A percentile compares a stretch with the other conserved stretches of the same genome.
These are phyloP conservation scores for Hemaris fuciformis DNA, from an alignment of 2,888 invertebrate genomes.

Conservation along the genomic window DNA sequence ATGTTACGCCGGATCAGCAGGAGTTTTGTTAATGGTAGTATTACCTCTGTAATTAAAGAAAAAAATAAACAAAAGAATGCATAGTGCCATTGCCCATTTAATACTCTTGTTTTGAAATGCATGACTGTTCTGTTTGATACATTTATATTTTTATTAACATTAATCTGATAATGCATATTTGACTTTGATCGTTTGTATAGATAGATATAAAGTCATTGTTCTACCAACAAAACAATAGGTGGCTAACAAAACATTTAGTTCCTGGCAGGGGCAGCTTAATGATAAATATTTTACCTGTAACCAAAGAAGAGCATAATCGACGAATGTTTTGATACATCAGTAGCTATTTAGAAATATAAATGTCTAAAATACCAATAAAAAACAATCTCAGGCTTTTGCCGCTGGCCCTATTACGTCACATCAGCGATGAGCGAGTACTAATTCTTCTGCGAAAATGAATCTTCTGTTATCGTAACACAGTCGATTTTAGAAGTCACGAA, in stretches of 20 bases:
- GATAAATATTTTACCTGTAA: background rate
- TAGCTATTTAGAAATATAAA: background rate
- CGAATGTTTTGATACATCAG: background rate
- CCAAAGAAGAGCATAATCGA: background rate
- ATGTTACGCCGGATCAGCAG: no score
- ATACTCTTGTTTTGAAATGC: background rate
- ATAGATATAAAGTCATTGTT: background rate
- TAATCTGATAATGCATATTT: slow-evolving; percentile 4
- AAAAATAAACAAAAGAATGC: background rate
- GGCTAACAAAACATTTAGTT: background rate
- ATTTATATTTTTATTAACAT: background rate
- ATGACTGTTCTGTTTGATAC: no score
- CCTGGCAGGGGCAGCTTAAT: background rate
- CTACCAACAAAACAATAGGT: background rate
- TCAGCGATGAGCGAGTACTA: background rate
- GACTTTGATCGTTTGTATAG: slow-evolving; percentile 2
- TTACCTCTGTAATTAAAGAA: background rate
- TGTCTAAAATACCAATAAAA: background rate
- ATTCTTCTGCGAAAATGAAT: background rate
- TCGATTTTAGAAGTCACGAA: background rate
- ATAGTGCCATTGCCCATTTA: background rate
- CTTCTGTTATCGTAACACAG: background rate
- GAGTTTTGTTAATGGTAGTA: no score
- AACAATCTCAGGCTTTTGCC: background rate
- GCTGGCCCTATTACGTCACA: no score